Conservation (phyloP, 2,888 invertebrate species). For the Drosophila pseudotakahashii region DNA sequence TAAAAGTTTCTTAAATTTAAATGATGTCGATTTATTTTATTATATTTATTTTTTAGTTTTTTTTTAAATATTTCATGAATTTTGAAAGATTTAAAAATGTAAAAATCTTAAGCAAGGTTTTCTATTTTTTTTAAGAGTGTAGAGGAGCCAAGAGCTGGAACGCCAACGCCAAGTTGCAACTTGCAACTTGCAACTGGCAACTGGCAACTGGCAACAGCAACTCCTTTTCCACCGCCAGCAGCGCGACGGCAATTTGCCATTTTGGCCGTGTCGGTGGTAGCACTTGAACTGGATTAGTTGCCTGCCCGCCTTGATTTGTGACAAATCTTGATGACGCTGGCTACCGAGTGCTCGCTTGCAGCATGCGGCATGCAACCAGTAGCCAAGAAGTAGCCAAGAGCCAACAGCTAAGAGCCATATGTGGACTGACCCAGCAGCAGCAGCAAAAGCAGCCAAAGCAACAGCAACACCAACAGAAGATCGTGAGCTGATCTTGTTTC, state of each 20-base stretch:
- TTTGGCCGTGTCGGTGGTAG: slow-evolving; percentile 41
- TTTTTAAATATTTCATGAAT: no score
- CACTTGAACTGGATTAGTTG: slow-evolving; percentile 79
- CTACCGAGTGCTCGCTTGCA: slow-evolving; percentile 64
- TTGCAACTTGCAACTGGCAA: slow-evolving; percentile 59
- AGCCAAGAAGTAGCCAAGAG: neutral
- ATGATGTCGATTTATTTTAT: no score
- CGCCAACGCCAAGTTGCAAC: slow-evolving; percentile 55
- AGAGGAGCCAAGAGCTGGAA: slow-evolving; percentile 26
- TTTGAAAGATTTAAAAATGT: no score
- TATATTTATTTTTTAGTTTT: no score
- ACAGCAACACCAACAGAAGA: slow-evolving; percentile 40
- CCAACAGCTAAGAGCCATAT: slow-evolving; percentile 37
- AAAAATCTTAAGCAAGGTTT: no score
- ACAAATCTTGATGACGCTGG: slow-evolving; percentile 76
- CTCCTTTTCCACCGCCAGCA: slow-evolving; percentile 19
- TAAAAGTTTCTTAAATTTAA: no score
- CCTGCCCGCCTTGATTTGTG: slow-evolving; percentile 75
- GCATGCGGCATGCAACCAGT: slow-evolving; percentile 51
- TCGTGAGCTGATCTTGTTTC: slow-evolving; percentile 75
- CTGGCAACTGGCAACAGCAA: slow-evolving; percentile 47
- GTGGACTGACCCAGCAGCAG: slow-evolving; percentile 43
- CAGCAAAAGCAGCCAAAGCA: neutral
- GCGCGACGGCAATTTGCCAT: slow-evolving; percentile 49
- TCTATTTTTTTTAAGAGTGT: neutral